These are phyloP conservation scores for Romanogobio albipinnatus DNA, from an alignment of 2,113 vertebrate species.

Conservation along the genomic window DNA sequence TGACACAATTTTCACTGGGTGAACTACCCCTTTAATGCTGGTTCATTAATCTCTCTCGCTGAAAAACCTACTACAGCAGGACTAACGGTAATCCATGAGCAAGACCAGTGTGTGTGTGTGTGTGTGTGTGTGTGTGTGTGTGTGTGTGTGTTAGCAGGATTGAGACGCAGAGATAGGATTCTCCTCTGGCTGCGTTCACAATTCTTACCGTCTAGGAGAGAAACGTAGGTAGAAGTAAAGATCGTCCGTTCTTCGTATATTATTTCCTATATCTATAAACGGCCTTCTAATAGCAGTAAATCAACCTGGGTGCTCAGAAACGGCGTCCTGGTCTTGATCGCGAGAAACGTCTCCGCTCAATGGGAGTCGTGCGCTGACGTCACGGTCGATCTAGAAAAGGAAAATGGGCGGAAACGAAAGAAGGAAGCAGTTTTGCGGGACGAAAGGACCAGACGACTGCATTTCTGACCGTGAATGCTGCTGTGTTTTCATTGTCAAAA, in stretches of 20 bases:
- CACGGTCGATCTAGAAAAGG: not conserved
- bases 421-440: conserved; percentile 16
- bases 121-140: not conserved
- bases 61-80: conserved; percentile 18
- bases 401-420: conserved; percentile 26
- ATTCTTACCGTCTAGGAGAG: conserved; percentile 55
- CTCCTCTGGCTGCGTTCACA: not conserved
- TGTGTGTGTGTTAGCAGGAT: not conserved
- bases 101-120: conserved; percentile 12
- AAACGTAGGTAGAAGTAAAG: not conserved
- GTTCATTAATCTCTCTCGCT: not conserved
- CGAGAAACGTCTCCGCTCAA: not conserved
- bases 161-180: conserved; percentile 14
- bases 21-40: not conserved
- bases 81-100: conserved; percentile 34
- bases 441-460: not conserved
- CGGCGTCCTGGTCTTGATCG: not conserved
- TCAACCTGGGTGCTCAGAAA: not conserved
- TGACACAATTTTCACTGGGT: not conserved
- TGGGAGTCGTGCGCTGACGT: conserved; percentile 39
- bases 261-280: not conserved
- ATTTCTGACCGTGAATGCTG: not conserved
- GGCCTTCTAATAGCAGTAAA: not conserved
- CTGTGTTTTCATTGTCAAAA: not conserved
- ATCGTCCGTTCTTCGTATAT: not conserved